These are phyloP conservation scores for Galerucella calmariensis DNA, from an alignment of 2,888 invertebrate species.

Conservation along the genomic window DNA sequence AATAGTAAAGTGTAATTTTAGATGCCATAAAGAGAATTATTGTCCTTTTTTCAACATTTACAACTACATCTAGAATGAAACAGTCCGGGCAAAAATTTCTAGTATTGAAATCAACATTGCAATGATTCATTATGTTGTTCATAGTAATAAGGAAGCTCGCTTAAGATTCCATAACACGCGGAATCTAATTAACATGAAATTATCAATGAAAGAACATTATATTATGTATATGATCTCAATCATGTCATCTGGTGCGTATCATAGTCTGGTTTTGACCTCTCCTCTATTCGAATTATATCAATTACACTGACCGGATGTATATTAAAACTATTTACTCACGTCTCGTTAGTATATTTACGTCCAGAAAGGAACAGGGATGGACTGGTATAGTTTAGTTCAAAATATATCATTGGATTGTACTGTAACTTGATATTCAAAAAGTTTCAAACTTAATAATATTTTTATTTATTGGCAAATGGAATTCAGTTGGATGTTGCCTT, in stretches of 20 bases:
- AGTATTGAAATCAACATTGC: no score
- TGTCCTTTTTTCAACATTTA: no score
- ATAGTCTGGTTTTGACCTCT: constrained; percentile 43
- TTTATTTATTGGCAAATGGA: no score
- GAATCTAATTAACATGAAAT: constrained; percentile 36
- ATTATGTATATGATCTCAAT: constrained; percentile 44
- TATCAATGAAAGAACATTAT: constrained; percentile 34
- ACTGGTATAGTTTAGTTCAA: not conserved
- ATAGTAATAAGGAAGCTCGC: constrained; percentile 32
- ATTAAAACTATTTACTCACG: constrained; percentile 39
- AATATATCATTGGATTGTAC: no score
- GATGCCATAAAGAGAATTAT: no score
- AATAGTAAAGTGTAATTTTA: no score
- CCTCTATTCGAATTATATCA: constrained; percentile 47
- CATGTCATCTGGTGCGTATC: constrained; percentile 33
- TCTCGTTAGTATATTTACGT: constrained; percentile 36
- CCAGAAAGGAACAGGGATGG: constrained; percentile 10
- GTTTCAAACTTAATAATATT: no score
- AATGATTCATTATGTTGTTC: no score
- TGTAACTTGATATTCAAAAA: no score
- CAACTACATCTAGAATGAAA: no score
- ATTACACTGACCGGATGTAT: constrained; percentile 49
- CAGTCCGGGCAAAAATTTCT: no score
- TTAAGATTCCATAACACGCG: constrained; percentile 21
- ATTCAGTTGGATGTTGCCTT: no score